phyloP scores from a whole-genome alignment of 2,113 vertebrate species.

The Sminthopsis crassicaudata region DNA sequence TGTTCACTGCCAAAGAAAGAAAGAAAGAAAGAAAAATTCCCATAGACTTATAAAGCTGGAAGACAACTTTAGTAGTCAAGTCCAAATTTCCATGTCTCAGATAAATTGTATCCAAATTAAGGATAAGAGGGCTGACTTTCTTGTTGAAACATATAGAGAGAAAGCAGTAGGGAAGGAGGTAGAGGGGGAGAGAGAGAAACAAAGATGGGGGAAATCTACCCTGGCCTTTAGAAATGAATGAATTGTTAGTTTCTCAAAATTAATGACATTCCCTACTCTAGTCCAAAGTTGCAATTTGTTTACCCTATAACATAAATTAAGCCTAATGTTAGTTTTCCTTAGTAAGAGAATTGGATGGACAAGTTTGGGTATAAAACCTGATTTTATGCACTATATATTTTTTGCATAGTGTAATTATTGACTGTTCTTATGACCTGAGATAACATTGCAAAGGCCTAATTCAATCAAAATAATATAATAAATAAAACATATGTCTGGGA shows the following conservation, averaged over 20 bases:
- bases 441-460: neutral
- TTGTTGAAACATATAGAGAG: neutral
- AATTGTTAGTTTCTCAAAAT: neutral
- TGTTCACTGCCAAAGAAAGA: constrained; percentile 49
- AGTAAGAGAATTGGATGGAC: neutral
- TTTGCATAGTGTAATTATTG: neutral
- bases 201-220: neutral
- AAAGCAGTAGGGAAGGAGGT: neutral
- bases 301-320: neutral
- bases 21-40: constrained; percentile 26
- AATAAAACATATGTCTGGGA: neutral
- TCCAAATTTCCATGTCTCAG: neutral
- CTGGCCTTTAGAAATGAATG: neutral
- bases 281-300: neutral
- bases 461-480: neutral
- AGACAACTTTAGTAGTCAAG: neutral
- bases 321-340: neutral
- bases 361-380: neutral
- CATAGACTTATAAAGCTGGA: constrained; percentile 29
- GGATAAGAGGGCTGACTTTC: neutral
- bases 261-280: neutral
- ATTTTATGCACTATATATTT: neutral
- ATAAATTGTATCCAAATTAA: neutral
- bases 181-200: neutral
- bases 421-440: neutral